Conservation (phyloP, 2,113 vertebrate genomes). For the Eudyptes chrysolophus region DNA sequence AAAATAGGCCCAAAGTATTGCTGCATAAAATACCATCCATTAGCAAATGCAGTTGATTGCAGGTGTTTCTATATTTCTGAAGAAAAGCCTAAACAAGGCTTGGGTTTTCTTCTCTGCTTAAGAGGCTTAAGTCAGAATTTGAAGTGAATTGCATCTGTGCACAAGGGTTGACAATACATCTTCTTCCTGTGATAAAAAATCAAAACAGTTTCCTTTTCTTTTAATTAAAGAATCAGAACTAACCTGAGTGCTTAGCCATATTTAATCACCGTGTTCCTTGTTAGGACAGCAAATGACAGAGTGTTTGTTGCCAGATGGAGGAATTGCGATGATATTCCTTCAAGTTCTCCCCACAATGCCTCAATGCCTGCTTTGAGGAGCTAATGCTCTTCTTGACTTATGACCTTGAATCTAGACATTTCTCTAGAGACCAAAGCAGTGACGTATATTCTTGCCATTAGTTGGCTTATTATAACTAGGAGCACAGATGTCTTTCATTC, state of each 20-base stretch:
- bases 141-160: background rate
- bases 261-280: background rate
- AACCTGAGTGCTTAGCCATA: background rate
- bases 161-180: background rate
- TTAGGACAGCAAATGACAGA: slow-evolving; percentile 20
- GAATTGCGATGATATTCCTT: background rate
- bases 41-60: background rate
- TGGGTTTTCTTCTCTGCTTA: slow-evolving; percentile 38
- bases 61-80: background rate
- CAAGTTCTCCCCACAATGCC: background rate
- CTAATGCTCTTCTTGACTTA: background rate
- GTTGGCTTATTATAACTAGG: background rate
- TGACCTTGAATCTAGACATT: slow-evolving; percentile 1
- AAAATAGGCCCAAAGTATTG: background rate
- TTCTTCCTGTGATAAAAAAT: background rate
- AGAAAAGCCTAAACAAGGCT: background rate
- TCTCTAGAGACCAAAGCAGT: background rate
- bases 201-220: background rate
- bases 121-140: slow-evolving; percentile 18
- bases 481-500: background rate
- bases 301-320: slow-evolving; percentile 6
- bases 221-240: slow-evolving; percentile 41
- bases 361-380: background rate
- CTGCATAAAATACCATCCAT: background rate
- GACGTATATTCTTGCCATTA: background rate